phyloP scores from a whole-genome alignment of 2,797 vertebrate genomes.

The Bradypodion ventrale region DNA sequence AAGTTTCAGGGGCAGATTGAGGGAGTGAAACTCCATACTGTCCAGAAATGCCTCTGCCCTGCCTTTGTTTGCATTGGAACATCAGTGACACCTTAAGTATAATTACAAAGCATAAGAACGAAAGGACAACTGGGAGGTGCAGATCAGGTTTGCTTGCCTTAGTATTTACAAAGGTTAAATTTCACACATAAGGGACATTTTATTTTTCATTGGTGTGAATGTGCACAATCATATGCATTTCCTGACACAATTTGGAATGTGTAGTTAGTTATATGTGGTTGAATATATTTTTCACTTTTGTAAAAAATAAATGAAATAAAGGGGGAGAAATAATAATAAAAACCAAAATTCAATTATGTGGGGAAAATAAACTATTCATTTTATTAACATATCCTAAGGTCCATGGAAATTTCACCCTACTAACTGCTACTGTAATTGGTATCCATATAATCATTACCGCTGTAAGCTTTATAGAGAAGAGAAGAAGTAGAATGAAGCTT shows the following conservation, averaged over 20 bases:
- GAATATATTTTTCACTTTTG: constrained; percentile 8
- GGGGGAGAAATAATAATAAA: not conserved
- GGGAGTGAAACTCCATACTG: not conserved
- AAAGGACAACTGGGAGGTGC: too few relatives aligned
- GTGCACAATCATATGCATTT: not conserved
- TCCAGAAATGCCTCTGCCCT: too few relatives aligned
- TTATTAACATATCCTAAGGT: constrained; percentile 67
- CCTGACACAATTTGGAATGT: not conserved
- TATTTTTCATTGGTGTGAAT: not conserved
- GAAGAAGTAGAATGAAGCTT: constrained; percentile 84
- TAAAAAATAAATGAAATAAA: not conserved
- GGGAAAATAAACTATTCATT: constrained; percentile 17
- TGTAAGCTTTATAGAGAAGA: constrained; percentile 79
- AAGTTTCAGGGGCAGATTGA: not conserved
- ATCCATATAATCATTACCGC: constrained; percentile 86
- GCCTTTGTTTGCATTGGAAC: too few relatives aligned
- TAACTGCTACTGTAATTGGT: constrained; percentile 83
- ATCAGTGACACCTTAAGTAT: too few relatives aligned
- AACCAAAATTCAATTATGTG: not conserved
- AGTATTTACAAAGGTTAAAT: not conserved
- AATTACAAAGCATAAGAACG: not conserved
- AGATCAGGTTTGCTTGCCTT: not conserved
- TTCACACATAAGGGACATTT: not conserved
- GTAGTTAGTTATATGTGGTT: constrained; percentile 1
- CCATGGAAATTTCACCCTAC: constrained; percentile 88